Percentiles rank a stretch among this genome's conserved stretches.
phyloP scores from a whole-genome alignment of 1,140 invertebrate species.

The Centruroides sculpturatus region DNA sequence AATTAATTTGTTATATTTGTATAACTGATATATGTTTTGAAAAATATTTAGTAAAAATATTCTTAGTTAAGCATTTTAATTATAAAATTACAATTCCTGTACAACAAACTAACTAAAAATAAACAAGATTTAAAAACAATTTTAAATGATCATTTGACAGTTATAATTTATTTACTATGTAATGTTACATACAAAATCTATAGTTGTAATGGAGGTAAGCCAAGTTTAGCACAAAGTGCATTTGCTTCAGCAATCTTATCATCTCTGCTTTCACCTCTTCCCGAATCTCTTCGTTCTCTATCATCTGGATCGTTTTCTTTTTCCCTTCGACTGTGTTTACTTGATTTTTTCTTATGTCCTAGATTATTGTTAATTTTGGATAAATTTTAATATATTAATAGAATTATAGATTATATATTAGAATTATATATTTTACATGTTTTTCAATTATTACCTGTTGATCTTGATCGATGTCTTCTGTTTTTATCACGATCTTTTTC shows the following conservation, averaged over 20 bases:
- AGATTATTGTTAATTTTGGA: not conserved
- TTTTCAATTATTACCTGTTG: not conserved
- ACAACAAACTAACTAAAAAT: too few relatives aligned
- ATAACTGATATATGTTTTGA: too few relatives aligned
- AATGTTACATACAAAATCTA: slow-evolving; percentile 2
- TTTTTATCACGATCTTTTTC: slow-evolving; percentile 9
- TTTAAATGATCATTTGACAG: too few relatives aligned
- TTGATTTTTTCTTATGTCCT: not conserved
- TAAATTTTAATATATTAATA: not conserved
- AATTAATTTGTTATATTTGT: too few relatives aligned
- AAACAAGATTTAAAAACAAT: too few relatives aligned
- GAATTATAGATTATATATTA: not conserved
- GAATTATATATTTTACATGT: not conserved
- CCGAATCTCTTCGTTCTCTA: not conserved
- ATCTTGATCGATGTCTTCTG: slow-evolving; percentile 19
- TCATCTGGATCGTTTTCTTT: not conserved
- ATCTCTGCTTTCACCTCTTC: slow-evolving; percentile 5
- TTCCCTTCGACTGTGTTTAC: too few relatives aligned
- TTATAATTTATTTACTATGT: not conserved
- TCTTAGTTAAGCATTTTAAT: too few relatives aligned
- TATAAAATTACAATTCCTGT: too few relatives aligned
- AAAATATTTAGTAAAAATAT: too few relatives aligned
- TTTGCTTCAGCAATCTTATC: slow-evolving; percentile 38
- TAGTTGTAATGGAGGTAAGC: slow-evolving; percentile 33
- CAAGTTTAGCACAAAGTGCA: slow-evolving; percentile 36